Conservation (phyloP, 2,888 invertebrate genomes). For the Hylaea fasciaria region DNA sequence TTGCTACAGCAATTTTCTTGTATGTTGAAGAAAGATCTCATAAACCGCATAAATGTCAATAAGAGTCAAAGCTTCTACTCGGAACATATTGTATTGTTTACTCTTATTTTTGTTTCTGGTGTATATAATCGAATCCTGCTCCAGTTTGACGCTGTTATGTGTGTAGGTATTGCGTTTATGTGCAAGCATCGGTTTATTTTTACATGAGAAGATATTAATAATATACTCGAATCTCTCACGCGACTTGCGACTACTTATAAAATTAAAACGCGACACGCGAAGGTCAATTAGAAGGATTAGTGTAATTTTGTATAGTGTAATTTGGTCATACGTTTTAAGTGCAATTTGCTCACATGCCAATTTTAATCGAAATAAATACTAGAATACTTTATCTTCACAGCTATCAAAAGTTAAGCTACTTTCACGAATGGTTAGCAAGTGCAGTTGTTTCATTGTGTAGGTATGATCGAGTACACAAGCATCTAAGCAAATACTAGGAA, state of each 20-base stretch:
- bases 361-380: too few relatives aligned
- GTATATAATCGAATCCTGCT: too few relatives aligned
- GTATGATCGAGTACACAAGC: conserved; percentile 1
- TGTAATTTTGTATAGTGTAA: too few relatives aligned
- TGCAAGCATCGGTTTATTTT: background rate
- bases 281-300: too few relatives aligned
- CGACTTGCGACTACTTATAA: too few relatives aligned
- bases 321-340: too few relatives aligned
- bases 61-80: conserved; percentile 4
- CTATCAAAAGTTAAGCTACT: background rate
- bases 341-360: too few relatives aligned
- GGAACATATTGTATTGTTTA: too few relatives aligned
- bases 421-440: conserved; percentile 7
- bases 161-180: background rate
- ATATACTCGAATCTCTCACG: too few relatives aligned
- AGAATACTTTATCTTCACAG: too few relatives aligned
- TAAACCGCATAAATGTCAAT: background rate
- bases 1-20: conserved; percentile 11
- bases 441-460: conserved; percentile 15
- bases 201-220: too few relatives aligned
- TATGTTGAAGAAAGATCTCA: conserved; percentile 11
- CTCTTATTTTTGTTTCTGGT: background rate
- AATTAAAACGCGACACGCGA: too few relatives aligned
- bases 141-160: background rate
- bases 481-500: conserved; percentile 11